Base-by-base conservation (phyloP, 1,140 invertebrate species). In the Rhopalosiphum maidis region DNA sequence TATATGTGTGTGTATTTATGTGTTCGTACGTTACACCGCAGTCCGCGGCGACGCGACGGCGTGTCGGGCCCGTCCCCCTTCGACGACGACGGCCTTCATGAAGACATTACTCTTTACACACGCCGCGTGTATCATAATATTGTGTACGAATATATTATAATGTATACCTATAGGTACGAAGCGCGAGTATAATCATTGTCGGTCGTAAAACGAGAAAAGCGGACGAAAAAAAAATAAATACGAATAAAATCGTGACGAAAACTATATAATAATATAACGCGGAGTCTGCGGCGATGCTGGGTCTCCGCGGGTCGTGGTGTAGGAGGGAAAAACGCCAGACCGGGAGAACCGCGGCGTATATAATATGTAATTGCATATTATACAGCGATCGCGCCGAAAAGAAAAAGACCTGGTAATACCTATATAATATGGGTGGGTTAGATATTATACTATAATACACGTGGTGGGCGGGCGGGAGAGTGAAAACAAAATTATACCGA, bases 51-150 rank as follows among this genome's bases (percentile, higher is more conserved):
- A 51, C 86, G 46, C 87, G 87, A 35, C 87, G 48, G 88, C 89
- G 89, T 68, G 89, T 90, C 54, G 89, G 54, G 89, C 54, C 89
- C 89, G 89, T 90, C 89, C 89, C 89, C 89, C 55, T 60, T 55
- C 89, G 37, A 77, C 60, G 35, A 30, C 60, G 60, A 85, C 87
- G 87, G 87, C 87, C 87, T 88, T 51, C 87, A 48, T 87, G 86
- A 87, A 87, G 86, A 87, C 86, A 85, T 85, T 85, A 85, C n/a
- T 77, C 60, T 77, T 77, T n/a, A 77, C 60, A 77, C 30, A 77
- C 41, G 23, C 23, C 83, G 77, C 77, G 35, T 37, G 41, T 25
- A 86, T 48, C 86, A 18, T n/a, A 21, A 87, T 48, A n/a, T 87
- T 30, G 30, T 48, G 86, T n/a, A 48, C 86, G 86, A 30, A 87